Evolutionary conservation across 2,888 invertebrate genomes (phyloP), one percentile per base, ranked within the genome.

Genomic region (Tetranychus truncatus): DNA sequence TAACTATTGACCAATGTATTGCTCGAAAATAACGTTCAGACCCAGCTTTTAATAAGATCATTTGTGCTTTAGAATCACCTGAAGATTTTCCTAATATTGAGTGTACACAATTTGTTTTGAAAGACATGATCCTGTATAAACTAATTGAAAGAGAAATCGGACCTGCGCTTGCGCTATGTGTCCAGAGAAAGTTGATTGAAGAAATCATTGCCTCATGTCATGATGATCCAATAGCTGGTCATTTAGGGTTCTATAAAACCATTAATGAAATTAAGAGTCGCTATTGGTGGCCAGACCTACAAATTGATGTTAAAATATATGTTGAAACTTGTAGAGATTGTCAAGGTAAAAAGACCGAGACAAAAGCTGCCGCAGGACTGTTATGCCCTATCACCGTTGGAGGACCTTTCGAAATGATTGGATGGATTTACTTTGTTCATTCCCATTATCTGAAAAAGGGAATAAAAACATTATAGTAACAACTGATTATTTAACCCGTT

Each of bases 401-500:
- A 11, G 44, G 21, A 6, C 74, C 20, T 76, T 77, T 1, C 77
- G 24, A 24, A 24, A 24, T 24, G 24, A 24, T 24, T 2, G 24
- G 24, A 24, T 24, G 24, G 24, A 79, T 75, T 74, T 78, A 6
- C 65, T 78, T 4, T 77, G 79, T 11, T 75, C 76, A 74, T 74
- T 79, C 20, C 76, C 77, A 1, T 6, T 46, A 8, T 74, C 77
- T 6, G 34, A 66, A 15, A 74, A 73, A 6, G 74, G 75, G 11
- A 79, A 79, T 21, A 75, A 71, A 65, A 77, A 77, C 76, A 72
- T 78, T 73, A 55, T 80, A 6, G 78, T 78, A 4, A 74, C 77
- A 1, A 77, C 73, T 21, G 78, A 78, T n/a, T 76, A 79, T 44
- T 76, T 77, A 24, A 78, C 78, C 1, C 75, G 74, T 45, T 79